These are phyloP conservation scores for Epizoanthus ramosus DNA, from an alignment of 92 coral and sea anemone species.

Conservation along the genomic window DNA sequence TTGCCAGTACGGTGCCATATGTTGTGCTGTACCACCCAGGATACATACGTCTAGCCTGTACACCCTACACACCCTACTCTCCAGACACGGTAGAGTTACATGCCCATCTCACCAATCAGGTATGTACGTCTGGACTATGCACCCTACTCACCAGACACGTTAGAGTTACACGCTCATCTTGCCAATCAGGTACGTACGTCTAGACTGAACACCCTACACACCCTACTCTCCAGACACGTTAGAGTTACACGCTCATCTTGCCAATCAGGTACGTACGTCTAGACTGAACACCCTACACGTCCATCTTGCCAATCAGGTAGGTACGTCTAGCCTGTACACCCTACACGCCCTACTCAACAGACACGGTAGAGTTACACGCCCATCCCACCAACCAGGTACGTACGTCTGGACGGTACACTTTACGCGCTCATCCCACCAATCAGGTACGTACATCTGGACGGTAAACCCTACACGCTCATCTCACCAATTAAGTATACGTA, in stretches of 20 bases:
- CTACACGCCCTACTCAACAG: constrained; percentile 82
- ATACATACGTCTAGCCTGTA: constrained; percentile 88
- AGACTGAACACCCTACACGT: too few species aligned
- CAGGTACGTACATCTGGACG: constrained; percentile 53
- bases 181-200: constrained; percentile 80
- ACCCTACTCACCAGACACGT: constrained; percentile 42
- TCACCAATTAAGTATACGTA: too few species aligned
- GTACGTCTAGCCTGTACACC: constrained; percentile 92
- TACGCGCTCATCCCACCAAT: constrained; percentile 68
- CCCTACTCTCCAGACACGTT: too few species aligned
- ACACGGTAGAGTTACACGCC: constrained; percentile 75
- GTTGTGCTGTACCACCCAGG: constrained; percentile 93
- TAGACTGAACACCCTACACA: too few species aligned
- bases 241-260: too few species aligned
- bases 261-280: too few species aligned
- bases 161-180: constrained; percentile 39
- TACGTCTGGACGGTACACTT: constrained; percentile 60
- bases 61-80: constrained; percentile 86
- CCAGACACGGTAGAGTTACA: constrained; percentile 73
- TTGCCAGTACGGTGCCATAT: constrained; percentile 88
- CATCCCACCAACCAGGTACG: constrained; percentile 96
- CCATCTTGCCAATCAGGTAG: too few species aligned
- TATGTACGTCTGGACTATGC: constrained; percentile 52
- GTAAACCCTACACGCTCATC: too few species aligned
- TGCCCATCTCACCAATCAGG: constrained; percentile 98